phyloP scores from a whole-genome alignment of 2,888 invertebrate genomes.

The Lordiphosa fenestrarum region DNA sequence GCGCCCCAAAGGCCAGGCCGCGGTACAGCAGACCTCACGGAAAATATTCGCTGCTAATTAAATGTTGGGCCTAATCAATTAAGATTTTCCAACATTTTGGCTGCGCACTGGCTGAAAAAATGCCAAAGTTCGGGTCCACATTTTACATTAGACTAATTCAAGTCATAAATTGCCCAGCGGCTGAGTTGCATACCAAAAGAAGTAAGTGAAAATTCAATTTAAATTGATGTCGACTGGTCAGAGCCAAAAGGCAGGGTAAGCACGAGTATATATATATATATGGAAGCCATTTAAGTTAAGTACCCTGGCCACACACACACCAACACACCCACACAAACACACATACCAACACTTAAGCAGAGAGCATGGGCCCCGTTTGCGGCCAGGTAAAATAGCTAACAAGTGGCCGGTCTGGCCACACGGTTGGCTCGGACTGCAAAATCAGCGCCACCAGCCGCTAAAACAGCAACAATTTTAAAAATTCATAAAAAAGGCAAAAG shows the following conservation, averaged over 20 bases:
- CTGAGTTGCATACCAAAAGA: conserved; percentile 59
- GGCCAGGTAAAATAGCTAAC: conserved; percentile 71
- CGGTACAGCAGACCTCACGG: conserved; percentile 7
- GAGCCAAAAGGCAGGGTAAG: conserved; percentile 40
- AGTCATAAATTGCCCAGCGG: conserved; percentile 71
- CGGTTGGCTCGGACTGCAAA: conserved; percentile 64
- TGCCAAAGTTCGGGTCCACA: conserved; percentile 40
- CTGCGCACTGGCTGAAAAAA: conserved; percentile 11
- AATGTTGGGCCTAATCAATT: conserved; percentile 65
- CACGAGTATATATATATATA: conserved; percentile 26
- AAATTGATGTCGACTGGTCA: conserved; percentile 69
- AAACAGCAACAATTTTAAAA: conserved; percentile 72
- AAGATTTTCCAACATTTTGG: conserved; percentile 35
- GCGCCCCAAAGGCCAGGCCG: conserved; percentile 33
- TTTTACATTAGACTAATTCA: conserved; percentile 76
- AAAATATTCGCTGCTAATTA: conserved; percentile 57
- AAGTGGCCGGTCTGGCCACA: conserved; percentile 58
- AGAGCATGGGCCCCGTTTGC: conserved; percentile 33
- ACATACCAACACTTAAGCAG: conserved; percentile 6
- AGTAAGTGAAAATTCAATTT: conserved; percentile 77
- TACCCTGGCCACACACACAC: conserved; percentile 46
- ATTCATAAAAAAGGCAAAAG: conserved; percentile 66
- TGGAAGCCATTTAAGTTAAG: conserved; percentile 75
- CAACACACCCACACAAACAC: conserved; percentile 18
- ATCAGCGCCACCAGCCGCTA: conserved; percentile 63